phyloP scores from a whole-genome alignment of 2,888 invertebrate species.

The Rhopalosiphum nymphaeae region DNA sequence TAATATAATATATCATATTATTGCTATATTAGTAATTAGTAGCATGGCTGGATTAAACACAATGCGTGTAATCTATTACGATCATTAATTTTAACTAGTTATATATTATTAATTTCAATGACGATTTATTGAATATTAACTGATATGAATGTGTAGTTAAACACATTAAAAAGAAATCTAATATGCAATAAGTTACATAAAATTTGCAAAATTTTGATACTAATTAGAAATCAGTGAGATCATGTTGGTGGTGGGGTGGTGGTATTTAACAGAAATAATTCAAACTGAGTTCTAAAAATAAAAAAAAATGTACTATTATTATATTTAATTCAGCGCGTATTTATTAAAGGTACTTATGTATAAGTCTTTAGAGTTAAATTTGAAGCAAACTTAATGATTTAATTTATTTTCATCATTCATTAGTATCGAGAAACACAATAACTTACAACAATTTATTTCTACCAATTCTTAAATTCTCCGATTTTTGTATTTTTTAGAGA shows the following conservation, averaged over 20 bases:
- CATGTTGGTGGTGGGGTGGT: background rate
- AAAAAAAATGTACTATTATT: background rate
- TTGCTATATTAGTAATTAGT: too few species aligned
- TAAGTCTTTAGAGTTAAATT: background rate
- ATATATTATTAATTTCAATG: background rate
- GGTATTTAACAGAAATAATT: background rate
- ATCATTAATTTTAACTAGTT: background rate
- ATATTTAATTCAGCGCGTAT: background rate
- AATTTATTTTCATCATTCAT: background rate
- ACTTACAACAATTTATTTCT: background rate
- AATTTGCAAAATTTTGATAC: background rate
- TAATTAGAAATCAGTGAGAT: background rate
- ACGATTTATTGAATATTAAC: background rate
- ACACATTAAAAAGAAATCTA: background rate
- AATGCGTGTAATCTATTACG: background rate
- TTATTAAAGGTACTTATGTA: background rate
- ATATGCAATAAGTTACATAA: background rate
- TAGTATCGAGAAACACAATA: background rate
- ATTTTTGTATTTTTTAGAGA: conserved; percentile 72
- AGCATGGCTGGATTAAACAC: too few species aligned
- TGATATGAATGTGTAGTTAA: background rate
- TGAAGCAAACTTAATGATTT: background rate
- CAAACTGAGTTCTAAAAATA: background rate
- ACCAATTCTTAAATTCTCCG: background rate
- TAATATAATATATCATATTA: background rate